These are phyloP conservation scores for Rhyacichthys aspro DNA, from an alignment of 2,797 vertebrate species.

Conservation along the genomic window DNA sequence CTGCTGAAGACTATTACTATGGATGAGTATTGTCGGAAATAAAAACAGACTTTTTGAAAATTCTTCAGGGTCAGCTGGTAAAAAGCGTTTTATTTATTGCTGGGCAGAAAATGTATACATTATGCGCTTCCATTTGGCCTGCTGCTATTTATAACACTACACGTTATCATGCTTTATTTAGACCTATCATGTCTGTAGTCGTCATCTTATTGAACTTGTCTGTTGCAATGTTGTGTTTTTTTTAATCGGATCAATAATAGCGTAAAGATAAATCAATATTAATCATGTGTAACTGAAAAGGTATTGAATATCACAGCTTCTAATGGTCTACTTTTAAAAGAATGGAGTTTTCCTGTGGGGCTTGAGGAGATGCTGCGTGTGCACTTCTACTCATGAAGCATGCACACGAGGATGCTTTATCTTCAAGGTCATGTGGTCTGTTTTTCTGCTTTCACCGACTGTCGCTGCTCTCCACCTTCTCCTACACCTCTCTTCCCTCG, in stretches of 20 bases:
- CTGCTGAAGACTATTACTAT: too few species aligned
- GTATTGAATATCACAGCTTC: neutral
- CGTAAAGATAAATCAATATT: neutral
- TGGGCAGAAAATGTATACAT: too few species aligned
- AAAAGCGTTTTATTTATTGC: too few species aligned
- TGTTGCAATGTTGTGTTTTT: neutral
- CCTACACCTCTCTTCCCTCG: conserved; percentile 15
- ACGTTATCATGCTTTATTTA: too few species aligned
- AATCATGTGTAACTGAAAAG: neutral
- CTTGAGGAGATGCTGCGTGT: conserved; percentile 4
- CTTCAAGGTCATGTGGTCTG: conserved; percentile 47
- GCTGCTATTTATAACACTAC: too few species aligned
- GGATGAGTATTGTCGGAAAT: too few species aligned
- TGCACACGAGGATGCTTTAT: conserved; percentile 32
- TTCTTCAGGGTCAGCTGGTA: too few species aligned
- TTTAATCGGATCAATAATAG: neutral
- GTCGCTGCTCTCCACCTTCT: conserved; percentile 11
- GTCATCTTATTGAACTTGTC: neutral
- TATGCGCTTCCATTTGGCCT: too few species aligned
- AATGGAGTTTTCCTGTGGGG: neutral
- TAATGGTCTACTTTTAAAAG: conserved; percentile 13
- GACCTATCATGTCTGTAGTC: too few species aligned
- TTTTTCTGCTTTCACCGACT: conserved; percentile 24
- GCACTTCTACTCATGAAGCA: conserved; percentile 9
- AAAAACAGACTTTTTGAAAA: too few species aligned